Conservation (phyloP, 2,113 vertebrate genomes). For the human region GRCh38 chr7:141685001-141685500, state of each 20-base stretch:
- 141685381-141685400: accelerated
- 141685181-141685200: neutral
- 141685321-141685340: neutral
- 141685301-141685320: accelerated
- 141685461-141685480: conserved; percentile 85
- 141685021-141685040: no score
- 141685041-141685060: no score
- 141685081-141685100: no score
- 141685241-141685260: neutral
- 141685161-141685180: neutral
- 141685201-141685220: neutral
- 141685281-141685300: neutral
- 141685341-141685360: accelerated
- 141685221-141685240: neutral
- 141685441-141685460: accelerated
- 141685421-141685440: accelerated
- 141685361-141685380: neutral
- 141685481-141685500: conserved; percentile 99
- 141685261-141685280: neutral
- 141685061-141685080: no score
- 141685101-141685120: neutral
- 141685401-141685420: accelerated
- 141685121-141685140: neutral
- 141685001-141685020: no score
- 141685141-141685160: neutral